Conservation (phyloP, 2,888 invertebrate species). For the Hoplodrina blanda region DNA sequence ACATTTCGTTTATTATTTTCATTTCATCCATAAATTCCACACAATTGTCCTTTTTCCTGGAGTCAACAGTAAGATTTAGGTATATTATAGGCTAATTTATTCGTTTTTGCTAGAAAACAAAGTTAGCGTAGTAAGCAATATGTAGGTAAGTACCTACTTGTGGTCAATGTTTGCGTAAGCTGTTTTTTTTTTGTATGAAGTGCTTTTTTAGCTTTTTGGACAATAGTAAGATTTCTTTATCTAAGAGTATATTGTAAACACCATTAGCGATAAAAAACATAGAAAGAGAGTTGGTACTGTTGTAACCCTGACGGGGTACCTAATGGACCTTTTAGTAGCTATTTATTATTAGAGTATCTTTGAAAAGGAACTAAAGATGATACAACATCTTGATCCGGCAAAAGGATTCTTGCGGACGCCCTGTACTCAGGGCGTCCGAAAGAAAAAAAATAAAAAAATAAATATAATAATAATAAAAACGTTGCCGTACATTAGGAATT, state of each 20-base stretch:
- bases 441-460: no score
- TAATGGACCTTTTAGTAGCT: no score
- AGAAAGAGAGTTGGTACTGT: neutral
- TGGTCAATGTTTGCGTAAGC: slow-evolving; percentile 43
- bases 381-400: no score
- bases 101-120: slow-evolving; percentile 55
- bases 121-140: slow-evolving; percentile 39
- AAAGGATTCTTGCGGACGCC: no score
- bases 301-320: no score
- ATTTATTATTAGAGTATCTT: no score
- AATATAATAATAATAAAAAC: no score
- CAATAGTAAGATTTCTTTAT: neutral
- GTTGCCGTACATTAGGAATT: no score
- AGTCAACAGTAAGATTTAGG: slow-evolving; percentile 40
- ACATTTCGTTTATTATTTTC: slow-evolving; percentile 44
- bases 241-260: neutral
- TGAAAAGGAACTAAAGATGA: no score
- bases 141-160: slow-evolving; percentile 16
- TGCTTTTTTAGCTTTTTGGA: neutral
- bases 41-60: slow-evolving; percentile 32
- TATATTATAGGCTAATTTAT: slow-evolving; percentile 56
- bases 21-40: slow-evolving; percentile 50
- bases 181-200: slow-evolving; percentile 46
- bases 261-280: neutral
- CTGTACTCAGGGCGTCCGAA: no score